A percentile compares a stretch with the other conserved stretches of the same genome.
phyloP scores from a whole-genome alignment of 2,888 invertebrate species.

The Frankliniella intonsa region DNA sequence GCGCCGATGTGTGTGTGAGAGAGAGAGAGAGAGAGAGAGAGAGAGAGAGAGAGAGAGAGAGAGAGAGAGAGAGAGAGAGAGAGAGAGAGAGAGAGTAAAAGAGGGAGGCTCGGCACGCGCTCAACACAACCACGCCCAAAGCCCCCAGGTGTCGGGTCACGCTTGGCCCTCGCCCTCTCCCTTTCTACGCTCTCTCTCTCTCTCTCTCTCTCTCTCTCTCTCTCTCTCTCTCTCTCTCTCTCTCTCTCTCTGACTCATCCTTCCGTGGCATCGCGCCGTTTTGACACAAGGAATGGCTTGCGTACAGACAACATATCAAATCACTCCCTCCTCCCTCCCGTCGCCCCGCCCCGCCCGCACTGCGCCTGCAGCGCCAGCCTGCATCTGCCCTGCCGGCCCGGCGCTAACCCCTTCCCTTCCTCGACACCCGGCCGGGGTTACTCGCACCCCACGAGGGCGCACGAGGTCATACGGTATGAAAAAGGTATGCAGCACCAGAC shows the following conservation, averaged over 20 bases:
- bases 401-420: neutral
- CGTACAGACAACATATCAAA: too few relatives aligned
- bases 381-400: too few relatives aligned
- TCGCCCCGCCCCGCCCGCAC: neutral
- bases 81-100: slow-evolving; percentile 1
- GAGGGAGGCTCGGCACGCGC: neutral
- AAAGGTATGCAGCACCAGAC: too few relatives aligned
- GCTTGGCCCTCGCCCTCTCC: neutral
- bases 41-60: neutral
- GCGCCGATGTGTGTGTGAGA: neutral
- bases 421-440: neutral
- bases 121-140: neutral
- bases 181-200: neutral
- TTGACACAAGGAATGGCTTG: too few relatives aligned
- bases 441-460: neutral
- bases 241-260: neutral
- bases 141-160: neutral
- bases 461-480: too few relatives aligned
- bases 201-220: neutral
- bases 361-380: neutral
- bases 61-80: neutral
- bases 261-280: neutral
- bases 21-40: neutral
- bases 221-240: neutral
- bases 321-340: neutral